Conservation (phyloP, 30 jellyfish, hydroid and myxozoan genomes). For the Chrysaora quinquecirrha region DNA sequence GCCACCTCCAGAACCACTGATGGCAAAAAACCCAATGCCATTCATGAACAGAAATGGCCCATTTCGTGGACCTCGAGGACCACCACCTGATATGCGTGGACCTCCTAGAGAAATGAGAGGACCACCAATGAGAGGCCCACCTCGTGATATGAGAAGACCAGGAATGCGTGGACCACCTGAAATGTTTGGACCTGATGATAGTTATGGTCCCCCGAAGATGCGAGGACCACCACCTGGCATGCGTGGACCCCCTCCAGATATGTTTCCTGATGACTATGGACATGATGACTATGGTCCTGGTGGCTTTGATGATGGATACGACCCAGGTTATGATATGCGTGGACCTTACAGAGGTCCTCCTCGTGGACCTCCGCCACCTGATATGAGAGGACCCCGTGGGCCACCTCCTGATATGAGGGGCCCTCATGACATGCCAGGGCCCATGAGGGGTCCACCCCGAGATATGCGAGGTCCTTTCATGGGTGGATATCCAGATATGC, state of each 20-base stretch:
- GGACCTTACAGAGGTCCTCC: background rate
- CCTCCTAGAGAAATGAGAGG: constrained; percentile 42
- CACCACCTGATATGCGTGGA: constrained; percentile 67
- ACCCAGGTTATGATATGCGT: constrained; percentile 33
- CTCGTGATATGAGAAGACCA: constrained; percentile 37
- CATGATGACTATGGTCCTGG: constrained; percentile 41
- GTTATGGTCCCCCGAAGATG: constrained; percentile 64
- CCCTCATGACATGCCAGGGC: constrained; percentile 35
- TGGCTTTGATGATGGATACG: constrained; percentile 49
- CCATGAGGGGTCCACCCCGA: constrained; percentile 6
- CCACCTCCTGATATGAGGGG: constrained; percentile 33
- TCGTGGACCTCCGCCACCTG: constrained; percentile 17
- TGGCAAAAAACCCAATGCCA: constrained; percentile 65
- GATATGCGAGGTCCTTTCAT: constrained; percentile 22
- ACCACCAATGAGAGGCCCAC: constrained; percentile 67
- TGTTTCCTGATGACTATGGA: constrained; percentile 24
- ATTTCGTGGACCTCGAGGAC: constrained; percentile 75
- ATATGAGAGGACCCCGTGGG: constrained; percentile 41
- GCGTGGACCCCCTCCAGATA: constrained; percentile 60
- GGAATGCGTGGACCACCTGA: constrained; percentile 68
- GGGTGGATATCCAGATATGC: background rate
- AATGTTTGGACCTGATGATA: constrained; percentile 57
- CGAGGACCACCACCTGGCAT: constrained; percentile 61
- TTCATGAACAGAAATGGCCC: constrained; percentile 65
- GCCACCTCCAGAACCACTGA: constrained; percentile 57